Base-by-base conservation (phyloP, 2,888 invertebrate genomes). In the Eudemis profundana region DNA sequence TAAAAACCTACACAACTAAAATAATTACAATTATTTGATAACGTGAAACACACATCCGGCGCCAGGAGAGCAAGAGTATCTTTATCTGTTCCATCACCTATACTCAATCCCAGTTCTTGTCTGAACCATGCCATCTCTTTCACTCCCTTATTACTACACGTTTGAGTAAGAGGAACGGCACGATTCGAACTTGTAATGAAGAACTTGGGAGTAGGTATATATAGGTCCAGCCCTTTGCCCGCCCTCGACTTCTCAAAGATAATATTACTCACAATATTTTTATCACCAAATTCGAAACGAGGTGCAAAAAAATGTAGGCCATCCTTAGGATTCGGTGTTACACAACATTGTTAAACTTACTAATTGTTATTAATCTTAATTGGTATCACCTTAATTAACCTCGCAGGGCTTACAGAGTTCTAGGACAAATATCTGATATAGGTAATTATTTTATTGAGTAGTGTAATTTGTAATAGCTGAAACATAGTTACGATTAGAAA, bases 281-380 rank as follows among this genome's bases (percentile, higher is more conserved):
- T 61, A 44, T 61, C 42, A 42, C 33, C 15, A n/a, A 53, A 47
- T 46, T 62, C 7, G 23, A 15, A 42, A 49, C 29, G 40, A 33
- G 40, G 49, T 61, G 42, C n/a, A 36, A 29, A n/a, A 14, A n/a
- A 33, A 21, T 2, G 5, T 59, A 47, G 21, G 12, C 5, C 38
- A 15, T 49, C 23, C n/a, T 14, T 40, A 23, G 12, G n/a, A 36
- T 36, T 51, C 19, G 33, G 33, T 19, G 19, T 51, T 2, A 59
- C 14, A 23, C 15, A 36, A 59, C n/a, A 38, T 33, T 38, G 15
- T 17, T 23, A 27, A 23, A 36, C 36, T 29, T 12, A 29, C 2
- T 0, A 57, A 10, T 8, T 2, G 19, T 15, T 10, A 33, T 29
- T 33, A 49, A 49, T 49, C 15, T 49, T 4, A 49, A 49, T 4